These are phyloP conservation scores for Alloscopus bannaensis DNA, from an alignment of 2,888 invertebrate genomes.

Conservation along the genomic window DNA sequence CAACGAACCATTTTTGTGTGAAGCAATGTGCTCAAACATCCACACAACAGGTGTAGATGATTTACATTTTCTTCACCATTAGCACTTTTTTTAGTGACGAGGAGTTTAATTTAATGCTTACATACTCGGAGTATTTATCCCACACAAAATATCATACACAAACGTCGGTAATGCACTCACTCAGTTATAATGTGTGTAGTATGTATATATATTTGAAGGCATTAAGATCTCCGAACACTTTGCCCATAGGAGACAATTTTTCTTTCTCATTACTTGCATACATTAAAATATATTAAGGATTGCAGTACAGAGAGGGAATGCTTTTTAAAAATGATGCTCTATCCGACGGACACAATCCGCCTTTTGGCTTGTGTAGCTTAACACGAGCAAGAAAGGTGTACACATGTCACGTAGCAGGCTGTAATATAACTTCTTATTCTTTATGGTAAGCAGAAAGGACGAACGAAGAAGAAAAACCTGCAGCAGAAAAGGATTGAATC, in stretches of 20 bases:
- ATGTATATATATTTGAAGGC: neutral
- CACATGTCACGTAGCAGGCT: conserved; percentile 33
- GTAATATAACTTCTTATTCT: conserved; percentile 18
- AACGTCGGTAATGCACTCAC: neutral
- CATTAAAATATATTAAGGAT: conserved; percentile 18
- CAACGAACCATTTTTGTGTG: neutral
- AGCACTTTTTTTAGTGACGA: conserved; percentile 39
- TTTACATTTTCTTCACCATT: conserved; percentile 47
- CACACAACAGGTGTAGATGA: conserved; percentile 48
- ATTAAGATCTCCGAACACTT: too few relatives aligned
- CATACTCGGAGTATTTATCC: neutral
- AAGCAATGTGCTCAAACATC: neutral
- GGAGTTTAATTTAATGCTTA: conserved; percentile 17
- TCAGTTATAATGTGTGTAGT: neutral
- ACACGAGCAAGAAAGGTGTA: neutral
- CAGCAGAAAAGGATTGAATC: conserved; percentile 9
- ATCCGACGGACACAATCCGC: conserved; percentile 27
- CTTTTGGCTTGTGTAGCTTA: neutral
- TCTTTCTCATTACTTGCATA: conserved; percentile 2
- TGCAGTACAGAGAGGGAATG: neutral
- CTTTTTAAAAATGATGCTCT: conserved; percentile 11
- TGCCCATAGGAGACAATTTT: conserved; percentile 5
- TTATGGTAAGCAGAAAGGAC: neutral
- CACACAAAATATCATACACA: neutral
- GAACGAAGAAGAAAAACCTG: neutral